Evolutionary conservation across 2,113 vertebrate genomes (phyloP).

Genomic region (Alouatta palliata): DNA sequence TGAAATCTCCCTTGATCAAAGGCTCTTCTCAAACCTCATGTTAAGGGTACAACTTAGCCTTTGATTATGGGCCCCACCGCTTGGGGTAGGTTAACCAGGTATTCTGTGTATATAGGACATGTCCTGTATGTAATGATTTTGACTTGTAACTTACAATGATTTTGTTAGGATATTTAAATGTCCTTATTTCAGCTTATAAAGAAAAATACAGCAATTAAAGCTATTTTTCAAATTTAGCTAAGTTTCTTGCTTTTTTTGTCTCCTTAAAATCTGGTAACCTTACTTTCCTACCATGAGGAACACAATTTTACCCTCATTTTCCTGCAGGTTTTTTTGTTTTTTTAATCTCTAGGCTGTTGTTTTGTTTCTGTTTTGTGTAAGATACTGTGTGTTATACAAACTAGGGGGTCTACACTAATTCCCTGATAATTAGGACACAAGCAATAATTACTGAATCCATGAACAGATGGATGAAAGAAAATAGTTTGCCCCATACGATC

Average conservation of each 20-base stretch:
- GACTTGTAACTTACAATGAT: not conserved
- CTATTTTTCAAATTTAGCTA: not conserved
- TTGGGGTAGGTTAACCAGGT: not conserved
- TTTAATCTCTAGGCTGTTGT: not conserved
- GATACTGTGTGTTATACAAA: not conserved
- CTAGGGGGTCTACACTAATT: not conserved
- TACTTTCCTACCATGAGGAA: not conserved
- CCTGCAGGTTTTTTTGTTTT: not conserved
- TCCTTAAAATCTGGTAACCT: not conserved
- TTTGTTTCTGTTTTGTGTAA: not conserved
- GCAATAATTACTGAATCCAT: not conserved
- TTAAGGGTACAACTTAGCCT: not conserved
- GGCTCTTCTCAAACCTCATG: not conserved
- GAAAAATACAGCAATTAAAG: not conserved
- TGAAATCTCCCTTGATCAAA: not conserved
- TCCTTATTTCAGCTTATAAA: not conserved
- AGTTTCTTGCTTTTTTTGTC: not conserved
- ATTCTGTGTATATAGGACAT: not conserved
- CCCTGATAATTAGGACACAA: not conserved
- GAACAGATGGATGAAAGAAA: not conserved
- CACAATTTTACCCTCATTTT: not conserved
- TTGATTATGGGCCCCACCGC: not conserved
- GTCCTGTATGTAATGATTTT: not conserved
- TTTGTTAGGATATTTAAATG: constrained; percentile 2
- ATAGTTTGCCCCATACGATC: not conserved